Evolutionary conservation across 1,140 invertebrate species (phyloP).

Genomic region (Cotesia glomerata): DNA sequence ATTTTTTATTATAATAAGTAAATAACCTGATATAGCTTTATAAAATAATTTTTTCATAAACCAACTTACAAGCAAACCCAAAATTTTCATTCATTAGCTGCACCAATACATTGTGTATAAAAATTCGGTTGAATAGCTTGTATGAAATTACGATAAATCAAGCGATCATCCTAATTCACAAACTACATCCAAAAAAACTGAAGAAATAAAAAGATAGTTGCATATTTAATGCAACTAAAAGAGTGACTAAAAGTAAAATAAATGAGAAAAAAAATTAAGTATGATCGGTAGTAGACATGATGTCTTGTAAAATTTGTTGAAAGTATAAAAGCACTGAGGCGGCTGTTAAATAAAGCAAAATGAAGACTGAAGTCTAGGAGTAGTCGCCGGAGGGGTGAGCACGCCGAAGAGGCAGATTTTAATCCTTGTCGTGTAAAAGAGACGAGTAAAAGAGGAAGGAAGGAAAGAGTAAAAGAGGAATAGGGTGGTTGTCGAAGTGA

Average conservation of each 20-base stretch:
- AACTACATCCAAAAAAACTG: not conserved
- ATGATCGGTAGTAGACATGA: not conserved
- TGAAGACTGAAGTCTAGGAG: constrained; percentile 18
- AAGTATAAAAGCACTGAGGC: constrained; percentile 7
- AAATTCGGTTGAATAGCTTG: no score
- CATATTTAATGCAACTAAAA: not conserved
- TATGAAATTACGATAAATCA: no score
- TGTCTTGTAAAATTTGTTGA: constrained; percentile 3
- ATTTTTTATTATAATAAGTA: no score
- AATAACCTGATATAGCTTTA: no score
- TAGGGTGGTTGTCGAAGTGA: constrained; percentile 56
- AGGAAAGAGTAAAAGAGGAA: constrained; percentile 36
- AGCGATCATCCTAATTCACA: no score
- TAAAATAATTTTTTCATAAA: no score
- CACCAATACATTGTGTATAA: no score
- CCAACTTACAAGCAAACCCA: no score
- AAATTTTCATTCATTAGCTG: no score
- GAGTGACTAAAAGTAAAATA: not conserved
- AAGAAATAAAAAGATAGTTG: not conserved
- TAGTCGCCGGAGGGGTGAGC: constrained; percentile 38
- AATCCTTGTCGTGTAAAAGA: constrained; percentile 57
- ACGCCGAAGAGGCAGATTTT: constrained; percentile 56
- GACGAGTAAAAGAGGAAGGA: constrained; percentile 38
- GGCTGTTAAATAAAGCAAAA: constrained; percentile 23
- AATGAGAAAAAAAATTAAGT: not conserved